Base-by-base conservation (phyloP, 1,140 invertebrate species). In the Coboldia fuscipes region DNA sequence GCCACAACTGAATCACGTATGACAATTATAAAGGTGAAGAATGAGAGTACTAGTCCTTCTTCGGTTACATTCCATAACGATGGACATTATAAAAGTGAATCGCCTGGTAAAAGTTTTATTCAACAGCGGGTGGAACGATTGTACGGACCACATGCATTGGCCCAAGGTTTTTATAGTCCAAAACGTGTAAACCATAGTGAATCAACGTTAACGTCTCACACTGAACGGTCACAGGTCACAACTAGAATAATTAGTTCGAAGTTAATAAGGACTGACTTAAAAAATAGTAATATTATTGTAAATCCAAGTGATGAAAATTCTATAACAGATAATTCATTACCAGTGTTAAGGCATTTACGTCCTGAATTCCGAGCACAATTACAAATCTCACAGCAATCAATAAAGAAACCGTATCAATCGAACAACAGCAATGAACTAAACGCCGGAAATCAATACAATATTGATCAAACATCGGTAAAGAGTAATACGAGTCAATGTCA, bases 291-390 rank as follows among this genome's bases (percentile, higher is more conserved):
- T 6, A 10, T 13, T 6, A 10, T 13, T 9, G 27, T 29, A 5
- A 19, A 19, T 21, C 17, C 19, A n/a, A 12, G 19, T 10, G 29
- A 30, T 26, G 21, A 33, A 18, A 15, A 6, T 22, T 24, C 18
- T 21, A 29, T 30, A 22, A 28, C 18, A 9, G 28, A 30, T 14
- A 36, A 30, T 31, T 30, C 54, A 8, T 48, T 81, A 31, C 79
- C 77, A 5, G 81, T 86, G 10, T 57, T 86, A 34, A 63, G 77
- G 54, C 78, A 84, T 51, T 49, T 86, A 30, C 63, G 76, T 41
- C 76, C 81, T 1, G 81, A 86, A 48, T 88, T 88, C 47, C 61
- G 80, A 6, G 76, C 80, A 2, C 82, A 86, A 51, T 51, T 86
- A 28, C 72, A 75, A 1, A 68, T 78, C 7, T 56, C 67, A 2